A percentile compares a stretch with the other conserved stretches of the same genome.
Evolutionary conservation across 2,888 invertebrate species (phyloP).

Genomic region (Oxystoma pomonae): DNA sequence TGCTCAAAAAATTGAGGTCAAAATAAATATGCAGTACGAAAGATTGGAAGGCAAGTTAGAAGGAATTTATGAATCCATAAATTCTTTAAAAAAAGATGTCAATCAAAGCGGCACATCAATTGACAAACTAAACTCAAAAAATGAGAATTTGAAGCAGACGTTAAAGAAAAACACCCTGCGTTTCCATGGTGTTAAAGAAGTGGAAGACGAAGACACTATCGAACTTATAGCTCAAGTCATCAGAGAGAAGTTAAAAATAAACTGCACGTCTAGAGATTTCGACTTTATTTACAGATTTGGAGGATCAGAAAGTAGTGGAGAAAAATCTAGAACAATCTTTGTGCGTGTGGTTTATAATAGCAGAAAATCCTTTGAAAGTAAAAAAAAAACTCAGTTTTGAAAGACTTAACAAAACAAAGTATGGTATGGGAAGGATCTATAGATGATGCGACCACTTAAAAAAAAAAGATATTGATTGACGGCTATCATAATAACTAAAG

Average conservation of each 20-base stretch:
- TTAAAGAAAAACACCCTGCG: background rate
- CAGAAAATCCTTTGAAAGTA: background rate
- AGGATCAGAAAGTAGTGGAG: background rate
- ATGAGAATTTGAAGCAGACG: too few relatives aligned
- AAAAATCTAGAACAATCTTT: background rate
- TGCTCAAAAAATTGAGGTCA: too few relatives aligned
- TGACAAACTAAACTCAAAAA: too few relatives aligned
- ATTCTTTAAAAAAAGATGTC: too few relatives aligned
- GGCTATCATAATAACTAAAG: too few relatives aligned
- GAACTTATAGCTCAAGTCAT: too few relatives aligned
- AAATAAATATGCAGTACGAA: too few relatives aligned
- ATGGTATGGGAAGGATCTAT: background rate
- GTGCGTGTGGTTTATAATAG: background rate
- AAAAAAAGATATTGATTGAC: too few relatives aligned
- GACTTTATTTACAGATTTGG: background rate
- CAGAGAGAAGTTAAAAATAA: background rate
- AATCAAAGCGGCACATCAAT: too few relatives aligned
- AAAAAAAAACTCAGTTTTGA: background rate
- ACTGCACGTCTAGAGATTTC: background rate
- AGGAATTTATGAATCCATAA: too few relatives aligned
- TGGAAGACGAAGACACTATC: background rate
- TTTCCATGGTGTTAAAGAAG: background rate
- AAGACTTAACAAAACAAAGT: background rate
- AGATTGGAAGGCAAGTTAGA: too few relatives aligned
- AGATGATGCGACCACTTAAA: too few relatives aligned